Conservation (phyloP, 2,113 vertebrate species). For the Petroica traversi region DNA sequence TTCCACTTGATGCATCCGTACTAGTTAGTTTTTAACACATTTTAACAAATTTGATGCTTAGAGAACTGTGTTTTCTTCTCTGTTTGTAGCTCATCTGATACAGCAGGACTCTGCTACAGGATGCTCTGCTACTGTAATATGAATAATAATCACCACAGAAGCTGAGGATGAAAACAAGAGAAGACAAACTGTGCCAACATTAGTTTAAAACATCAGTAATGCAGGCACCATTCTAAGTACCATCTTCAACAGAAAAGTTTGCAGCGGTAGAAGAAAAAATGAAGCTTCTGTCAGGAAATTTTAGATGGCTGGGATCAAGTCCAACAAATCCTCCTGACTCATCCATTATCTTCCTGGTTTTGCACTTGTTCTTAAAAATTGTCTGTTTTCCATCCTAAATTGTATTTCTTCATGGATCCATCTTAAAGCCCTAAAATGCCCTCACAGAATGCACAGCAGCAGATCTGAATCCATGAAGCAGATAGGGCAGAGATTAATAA, state of each 20-base stretch:
- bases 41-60: not conserved
- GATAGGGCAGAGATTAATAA: not conserved
- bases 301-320: constrained; percentile 7
- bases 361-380: not conserved
- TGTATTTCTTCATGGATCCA: not conserved
- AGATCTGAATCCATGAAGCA: not conserved
- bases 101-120: not conserved
- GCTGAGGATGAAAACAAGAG: not conserved
- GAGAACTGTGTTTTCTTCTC: not conserved
- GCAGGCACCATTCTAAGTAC: not conserved
- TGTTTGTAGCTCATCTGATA: not conserved
- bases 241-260: constrained; percentile 7
- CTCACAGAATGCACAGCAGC: not conserved
- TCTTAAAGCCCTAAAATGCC: not conserved
- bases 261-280: not conserved
- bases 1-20: not conserved
- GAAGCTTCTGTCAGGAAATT: not conserved
- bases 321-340: constrained; percentile 54
- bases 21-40: not conserved
- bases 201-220: not conserved
- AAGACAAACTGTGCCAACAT: not conserved
- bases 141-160: not conserved
- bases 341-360: constrained; percentile 1
- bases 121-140: not conserved
- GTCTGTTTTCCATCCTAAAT: not conserved